These are phyloP conservation scores for Pycnonotus jocosus DNA, from an alignment of 2,113 vertebrate species.

Conservation along the genomic window DNA sequence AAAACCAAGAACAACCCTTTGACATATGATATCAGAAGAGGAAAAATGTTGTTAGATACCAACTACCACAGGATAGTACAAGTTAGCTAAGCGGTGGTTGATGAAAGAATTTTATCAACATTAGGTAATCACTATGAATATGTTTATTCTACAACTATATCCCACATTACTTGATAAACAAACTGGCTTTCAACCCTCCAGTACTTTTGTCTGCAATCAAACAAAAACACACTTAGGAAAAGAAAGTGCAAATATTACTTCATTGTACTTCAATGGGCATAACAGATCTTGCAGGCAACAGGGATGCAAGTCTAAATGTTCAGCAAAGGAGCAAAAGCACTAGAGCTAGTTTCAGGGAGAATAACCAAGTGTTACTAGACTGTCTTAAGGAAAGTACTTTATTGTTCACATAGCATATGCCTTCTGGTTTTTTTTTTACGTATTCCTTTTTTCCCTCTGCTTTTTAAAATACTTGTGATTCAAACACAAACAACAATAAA, in stretches of 20 bases:
- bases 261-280: not conserved
- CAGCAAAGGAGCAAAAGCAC: not conserved
- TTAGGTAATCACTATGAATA: not conserved
- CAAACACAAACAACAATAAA: not conserved
- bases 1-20: not conserved
- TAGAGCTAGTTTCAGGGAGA: not conserved
- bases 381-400: not conserved
- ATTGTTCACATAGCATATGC: not conserved
- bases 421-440: not conserved
- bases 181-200: not conserved
- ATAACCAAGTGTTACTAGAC: not conserved
- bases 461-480: not conserved
- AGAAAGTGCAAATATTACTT: not conserved
- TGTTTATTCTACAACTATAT: not conserved
- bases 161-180: not conserved
- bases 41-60: not conserved
- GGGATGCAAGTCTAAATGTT: not conserved
- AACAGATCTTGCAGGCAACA: not conserved
- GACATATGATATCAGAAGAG: not conserved
- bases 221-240: not conserved
- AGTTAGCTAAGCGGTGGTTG: not conserved
- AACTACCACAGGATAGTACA: accelerated
- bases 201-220: not conserved
- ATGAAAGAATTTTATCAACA: not conserved
- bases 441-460: accelerated